phyloP scores from a whole-genome alignment of 2,888 invertebrate genomes.

The Amphipoea lucens region DNA sequence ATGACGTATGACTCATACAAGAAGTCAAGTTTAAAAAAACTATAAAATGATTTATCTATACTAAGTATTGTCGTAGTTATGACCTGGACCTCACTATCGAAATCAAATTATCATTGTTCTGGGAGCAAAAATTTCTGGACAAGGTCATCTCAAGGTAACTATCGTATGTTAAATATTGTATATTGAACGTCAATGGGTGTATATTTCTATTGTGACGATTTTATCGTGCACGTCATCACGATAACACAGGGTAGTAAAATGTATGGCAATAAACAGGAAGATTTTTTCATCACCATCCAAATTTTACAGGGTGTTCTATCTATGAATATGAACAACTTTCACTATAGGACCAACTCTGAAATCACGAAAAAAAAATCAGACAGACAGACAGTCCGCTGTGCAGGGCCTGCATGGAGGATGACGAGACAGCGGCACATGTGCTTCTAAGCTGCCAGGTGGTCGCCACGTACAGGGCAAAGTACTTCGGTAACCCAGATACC shows the following conservation, averaged over 20 bases:
- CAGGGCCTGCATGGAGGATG: too few species aligned
- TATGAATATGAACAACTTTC: too few species aligned
- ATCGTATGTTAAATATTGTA: not conserved
- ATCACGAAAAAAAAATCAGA: too few species aligned
- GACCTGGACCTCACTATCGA: slow-evolving; percentile 26
- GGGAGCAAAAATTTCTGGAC: not conserved
- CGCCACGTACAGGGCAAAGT: too few species aligned
- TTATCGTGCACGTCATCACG: not conserved
- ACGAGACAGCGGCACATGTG: too few species aligned
- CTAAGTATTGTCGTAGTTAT: not conserved
- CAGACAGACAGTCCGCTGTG: too few species aligned
- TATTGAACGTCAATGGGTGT: not conserved
- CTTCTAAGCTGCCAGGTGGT: too few species aligned
- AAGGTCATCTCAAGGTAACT: slow-evolving; percentile 4
- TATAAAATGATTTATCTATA: not conserved
- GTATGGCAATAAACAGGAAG: not conserved
- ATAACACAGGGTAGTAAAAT: not conserved
- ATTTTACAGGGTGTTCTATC: too few species aligned
- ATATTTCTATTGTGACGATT: not conserved
- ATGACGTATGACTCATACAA: slow-evolving; percentile 2
- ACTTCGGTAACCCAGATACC: too few species aligned
- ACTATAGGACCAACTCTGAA: too few species aligned
- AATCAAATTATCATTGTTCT: slow-evolving; percentile 22
- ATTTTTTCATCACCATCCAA: too few species aligned
- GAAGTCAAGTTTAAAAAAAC: slow-evolving; percentile 7